Evolutionary conservation across 2,797 vertebrate genomes (phyloP).

Genomic region (Leucoraja ocellata): DNA sequence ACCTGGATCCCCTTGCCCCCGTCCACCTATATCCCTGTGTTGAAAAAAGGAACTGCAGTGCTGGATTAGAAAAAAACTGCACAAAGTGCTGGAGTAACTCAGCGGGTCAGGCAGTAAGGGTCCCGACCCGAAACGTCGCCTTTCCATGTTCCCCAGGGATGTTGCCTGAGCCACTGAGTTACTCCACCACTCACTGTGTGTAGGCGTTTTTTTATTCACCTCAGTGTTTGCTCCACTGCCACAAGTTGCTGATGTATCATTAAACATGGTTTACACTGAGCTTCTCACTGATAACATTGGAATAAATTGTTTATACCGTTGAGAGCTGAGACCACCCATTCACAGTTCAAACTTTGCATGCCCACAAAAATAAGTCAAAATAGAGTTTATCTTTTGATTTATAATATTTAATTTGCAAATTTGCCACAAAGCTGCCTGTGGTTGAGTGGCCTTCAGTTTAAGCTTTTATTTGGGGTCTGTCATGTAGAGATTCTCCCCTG

Average conservation of each 20-base stretch:
- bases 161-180: no score
- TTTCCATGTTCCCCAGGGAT: no score
- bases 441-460: background rate
- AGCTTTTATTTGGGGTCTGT: background rate
- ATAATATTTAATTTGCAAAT: background rate
- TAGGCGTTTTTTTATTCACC: background rate
- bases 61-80: no score
- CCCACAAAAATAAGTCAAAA: no score
- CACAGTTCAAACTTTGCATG: no score
- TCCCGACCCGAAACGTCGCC: no score
- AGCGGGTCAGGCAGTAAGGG: no score
- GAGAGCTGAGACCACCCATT: background rate
- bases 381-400: background rate
- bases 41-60: no score
- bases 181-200: no score
- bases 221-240: background rate
- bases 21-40: no score
- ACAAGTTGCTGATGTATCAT: background rate
- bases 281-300: background rate
- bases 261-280: constrained; percentile 4
- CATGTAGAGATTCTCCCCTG: background rate
- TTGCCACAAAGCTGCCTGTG: background rate
- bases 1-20: no score
- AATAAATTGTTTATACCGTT: background rate
- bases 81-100: no score